Conservation (phyloP, 2,888 invertebrate genomes). For the Eudemis profundana region DNA sequence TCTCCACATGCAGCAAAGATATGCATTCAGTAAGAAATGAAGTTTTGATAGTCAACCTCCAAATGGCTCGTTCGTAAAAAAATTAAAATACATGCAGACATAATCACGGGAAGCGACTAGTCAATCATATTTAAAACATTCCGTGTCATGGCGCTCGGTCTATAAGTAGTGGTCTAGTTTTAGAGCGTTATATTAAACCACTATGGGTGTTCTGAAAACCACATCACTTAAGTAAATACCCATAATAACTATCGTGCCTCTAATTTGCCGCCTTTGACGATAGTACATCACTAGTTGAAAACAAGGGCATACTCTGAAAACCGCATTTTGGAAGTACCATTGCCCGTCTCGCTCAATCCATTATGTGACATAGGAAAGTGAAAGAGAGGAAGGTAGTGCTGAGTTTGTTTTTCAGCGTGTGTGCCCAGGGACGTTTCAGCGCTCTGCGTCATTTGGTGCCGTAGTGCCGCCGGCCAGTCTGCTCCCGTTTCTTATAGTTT, state of each 20-base stretch:
- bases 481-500: slow-evolving; percentile 20
- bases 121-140: too few relatives aligned
- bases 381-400: slow-evolving; percentile 11
- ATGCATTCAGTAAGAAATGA: too few relatives aligned
- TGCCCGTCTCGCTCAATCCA: slow-evolving; percentile 8
- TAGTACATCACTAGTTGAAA: slow-evolving; percentile 30
- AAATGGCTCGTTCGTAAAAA: too few relatives aligned
- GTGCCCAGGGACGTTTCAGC: slow-evolving; percentile 34
- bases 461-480: slow-evolving; percentile 42
- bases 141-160: too few relatives aligned
- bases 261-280: background rate
- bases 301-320: slow-evolving; percentile 25
- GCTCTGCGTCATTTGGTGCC: slow-evolving; percentile 42
- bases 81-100: background rate
- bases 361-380: background rate
- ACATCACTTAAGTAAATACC: background rate
- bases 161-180: background rate
- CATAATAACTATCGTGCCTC: slow-evolving; percentile 5
- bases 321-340: slow-evolving; percentile 31
- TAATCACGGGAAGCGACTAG: background rate
- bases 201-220: background rate
- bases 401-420: slow-evolving; percentile 27
- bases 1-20: too few relatives aligned
- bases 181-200: too few relatives aligned
- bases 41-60: too few relatives aligned